phyloP scores from a whole-genome alignment of 2,888 invertebrate genomes.

The Dasysyrphus tricinctus region DNA sequence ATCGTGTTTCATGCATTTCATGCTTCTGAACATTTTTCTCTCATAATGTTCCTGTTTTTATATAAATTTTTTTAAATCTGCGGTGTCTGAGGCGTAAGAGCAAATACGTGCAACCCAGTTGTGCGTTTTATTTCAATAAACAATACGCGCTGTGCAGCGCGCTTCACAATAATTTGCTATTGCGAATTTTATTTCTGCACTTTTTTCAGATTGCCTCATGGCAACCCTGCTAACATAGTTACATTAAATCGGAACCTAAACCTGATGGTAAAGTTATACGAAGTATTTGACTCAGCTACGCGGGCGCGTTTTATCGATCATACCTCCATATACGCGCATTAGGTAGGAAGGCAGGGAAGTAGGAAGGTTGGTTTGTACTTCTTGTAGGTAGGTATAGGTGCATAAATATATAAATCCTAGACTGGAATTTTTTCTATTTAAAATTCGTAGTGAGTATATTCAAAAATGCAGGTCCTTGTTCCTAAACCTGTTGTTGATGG shows the following conservation, averaged over 20 bases:
- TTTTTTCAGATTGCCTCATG: not conserved
- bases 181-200: too few relatives aligned
- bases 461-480: slow-evolving; percentile 72
- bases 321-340: slow-evolving; percentile 27
- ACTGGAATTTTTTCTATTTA: slow-evolving; percentile 67
- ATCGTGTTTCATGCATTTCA: too few relatives aligned
- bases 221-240: slow-evolving; percentile 26
- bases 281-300: slow-evolving; percentile 44
- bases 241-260: slow-evolving; percentile 36
- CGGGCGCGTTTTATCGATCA: slow-evolving; percentile 59
- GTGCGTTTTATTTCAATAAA: too few relatives aligned
- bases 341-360: not conserved
- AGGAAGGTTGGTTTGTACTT: not conserved
- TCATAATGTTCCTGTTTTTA: too few relatives aligned
- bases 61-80: too few relatives aligned
- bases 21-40: too few relatives aligned
- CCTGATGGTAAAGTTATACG: slow-evolving; percentile 39
- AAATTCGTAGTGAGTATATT: slow-evolving; percentile 60
- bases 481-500: slow-evolving; percentile 52
- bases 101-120: too few relatives aligned
- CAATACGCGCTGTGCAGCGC: too few relatives aligned
- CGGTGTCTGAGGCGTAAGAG: too few relatives aligned
- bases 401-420: slow-evolving; percentile 58
- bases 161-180: too few relatives aligned
- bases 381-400: not conserved